Conservation (phyloP, 2,113 vertebrate genomes). For the human (Homo sapiens) region DNA sequence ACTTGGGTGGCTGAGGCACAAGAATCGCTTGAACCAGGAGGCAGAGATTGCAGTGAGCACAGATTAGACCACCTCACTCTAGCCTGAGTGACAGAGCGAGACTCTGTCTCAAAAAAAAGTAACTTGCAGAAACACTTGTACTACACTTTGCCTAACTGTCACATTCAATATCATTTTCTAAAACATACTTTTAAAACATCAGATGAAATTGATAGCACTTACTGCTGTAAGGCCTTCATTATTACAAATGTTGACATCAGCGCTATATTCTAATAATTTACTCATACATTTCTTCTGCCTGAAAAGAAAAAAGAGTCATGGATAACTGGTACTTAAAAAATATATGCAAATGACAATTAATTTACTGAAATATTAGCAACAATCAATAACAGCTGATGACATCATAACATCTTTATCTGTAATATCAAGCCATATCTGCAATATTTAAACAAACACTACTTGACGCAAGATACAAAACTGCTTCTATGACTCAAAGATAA, state of each 20-base stretch:
- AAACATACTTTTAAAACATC: constrained; percentile 1
- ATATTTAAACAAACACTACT: constrained; percentile 17
- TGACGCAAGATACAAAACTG: constrained; percentile 48
- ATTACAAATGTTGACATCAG: constrained; percentile 99
- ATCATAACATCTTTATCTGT: neutral
- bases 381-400: neutral
- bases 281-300: constrained; percentile 99
- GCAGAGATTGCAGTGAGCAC: too few species aligned
- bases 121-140: neutral
- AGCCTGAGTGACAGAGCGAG: too few species aligned
- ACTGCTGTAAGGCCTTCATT: constrained; percentile 99
- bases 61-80: too few species aligned
- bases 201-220: constrained; percentile 82
- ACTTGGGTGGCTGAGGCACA: too few species aligned
- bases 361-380: constrained; percentile 10
- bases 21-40: too few species aligned
- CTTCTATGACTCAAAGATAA: constrained; percentile 15
- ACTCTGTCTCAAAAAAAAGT: neutral
- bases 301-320: constrained; percentile 69
- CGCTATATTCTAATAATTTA: constrained; percentile 95
- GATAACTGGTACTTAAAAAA: neutral
- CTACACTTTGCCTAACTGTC: neutral
- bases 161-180: constrained; percentile 38
- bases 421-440: neutral
- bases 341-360: constrained; percentile 22